Conservation (phyloP, 2,797 vertebrate species). For the Coccyzus lansbergi region DNA sequence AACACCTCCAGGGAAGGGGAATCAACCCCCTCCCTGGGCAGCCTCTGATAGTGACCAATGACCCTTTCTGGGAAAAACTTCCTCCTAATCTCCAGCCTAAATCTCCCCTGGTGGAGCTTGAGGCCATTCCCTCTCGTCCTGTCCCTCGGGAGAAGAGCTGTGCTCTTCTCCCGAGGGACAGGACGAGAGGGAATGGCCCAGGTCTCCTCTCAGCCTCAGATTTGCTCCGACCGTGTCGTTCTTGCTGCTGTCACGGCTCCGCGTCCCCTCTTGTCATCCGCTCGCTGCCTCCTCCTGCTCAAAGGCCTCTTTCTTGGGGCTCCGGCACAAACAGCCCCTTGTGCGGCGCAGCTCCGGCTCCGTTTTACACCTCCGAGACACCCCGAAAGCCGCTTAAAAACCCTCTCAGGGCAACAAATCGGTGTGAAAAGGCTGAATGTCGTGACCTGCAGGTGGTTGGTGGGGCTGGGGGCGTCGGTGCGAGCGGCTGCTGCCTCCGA, state of each 20-base stretch:
- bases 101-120: too few species aligned
- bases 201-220: too few species aligned
- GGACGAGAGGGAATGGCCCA: too few species aligned
- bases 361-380: neutral
- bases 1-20: too few species aligned
- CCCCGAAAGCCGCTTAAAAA: neutral
- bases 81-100: too few species aligned
- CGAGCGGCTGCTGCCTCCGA: neutral
- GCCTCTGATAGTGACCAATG: too few species aligned
- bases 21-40: too few species aligned
- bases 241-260: neutral
- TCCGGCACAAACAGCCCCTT: neutral
- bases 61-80: too few species aligned
- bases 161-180: too few species aligned
- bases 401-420: accelerated
- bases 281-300: neutral
- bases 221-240: accelerated
- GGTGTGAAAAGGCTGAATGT: neutral
- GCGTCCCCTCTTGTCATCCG: neutral
- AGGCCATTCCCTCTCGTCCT: too few species aligned
- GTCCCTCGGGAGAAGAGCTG: too few species aligned
- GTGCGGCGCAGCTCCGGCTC: neutral
- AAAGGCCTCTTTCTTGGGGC: neutral
- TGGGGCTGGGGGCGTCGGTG: accelerated
- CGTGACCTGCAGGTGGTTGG: accelerated